Base-by-base conservation (phyloP, 2,113 vertebrate genomes). In the Nettapus auritus region DNA sequence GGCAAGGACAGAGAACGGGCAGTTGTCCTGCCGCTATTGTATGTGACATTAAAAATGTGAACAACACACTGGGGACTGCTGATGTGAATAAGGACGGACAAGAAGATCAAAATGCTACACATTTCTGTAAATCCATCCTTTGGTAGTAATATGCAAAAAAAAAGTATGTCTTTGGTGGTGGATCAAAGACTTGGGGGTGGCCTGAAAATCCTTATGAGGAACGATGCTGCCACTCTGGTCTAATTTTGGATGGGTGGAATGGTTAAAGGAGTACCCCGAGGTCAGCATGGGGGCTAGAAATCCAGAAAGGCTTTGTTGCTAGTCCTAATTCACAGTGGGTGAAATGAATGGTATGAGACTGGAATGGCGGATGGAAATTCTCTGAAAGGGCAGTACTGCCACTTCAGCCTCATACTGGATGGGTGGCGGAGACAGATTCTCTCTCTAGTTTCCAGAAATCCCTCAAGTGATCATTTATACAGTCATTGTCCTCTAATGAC, bases 41-140 rank as follows among this genome's bases (percentile, higher is more conserved):
- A 50, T 8, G 0, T 9, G 17, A 3, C 48, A 56, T 29, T 46
- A 73, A 52, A 29, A 56, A 11, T 36, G 31, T 23, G 55, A 62
- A 55, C n/a, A 78, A 46, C 14, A 15, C 15, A 6, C 40, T 17
- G 25, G 6, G 53, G 23, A 25, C 50, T 42, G 34, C 62, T 28
- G 17, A 53, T 31, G 3, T 15, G 50, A 75, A 55, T 0, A 0
- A 44, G 28, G 25, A 38, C 25, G 60, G 60, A 63, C 36, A 26
- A 36, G 59, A 36, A 36, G 23, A 62, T 34, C 36, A 34, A 62
- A 62, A 62, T 26, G 60, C 23, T 62, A 62, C 23, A 38, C 16
- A 28, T 63, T 38, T 63, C 26, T 38, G 21, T 31, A 79, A 70
- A 91, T 33, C 62, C 62, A 89, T 8, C 62, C 34, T 57, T 56